Percentiles rank a stretch among this genome's conserved stretches.
These are phyloP conservation scores for Drosophila ananassae DNA, from an alignment of 1,140 invertebrate species.

Conservation along the genomic window DNA sequence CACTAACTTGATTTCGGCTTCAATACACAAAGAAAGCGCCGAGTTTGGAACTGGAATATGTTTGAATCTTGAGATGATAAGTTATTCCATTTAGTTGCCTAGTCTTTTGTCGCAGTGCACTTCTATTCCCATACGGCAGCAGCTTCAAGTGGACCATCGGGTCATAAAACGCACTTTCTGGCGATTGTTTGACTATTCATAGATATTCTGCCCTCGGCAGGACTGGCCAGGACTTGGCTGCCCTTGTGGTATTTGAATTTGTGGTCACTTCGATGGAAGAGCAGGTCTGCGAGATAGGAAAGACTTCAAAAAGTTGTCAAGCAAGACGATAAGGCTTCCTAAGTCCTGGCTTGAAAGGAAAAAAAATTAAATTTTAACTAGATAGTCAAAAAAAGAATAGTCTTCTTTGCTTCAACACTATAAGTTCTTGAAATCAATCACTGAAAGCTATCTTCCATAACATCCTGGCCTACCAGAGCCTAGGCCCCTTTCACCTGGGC, in stretches of 20 bases:
- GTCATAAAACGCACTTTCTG: conserved; percentile 52
- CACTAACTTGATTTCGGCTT: conserved; percentile 60
- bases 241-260: conserved; percentile 18
- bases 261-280: background rate
- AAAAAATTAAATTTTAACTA: too few species aligned
- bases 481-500: conserved; percentile 20
- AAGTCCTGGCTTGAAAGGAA: too few species aligned
- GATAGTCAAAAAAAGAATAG: too few species aligned
- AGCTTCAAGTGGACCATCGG: conserved; percentile 43
- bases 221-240: conserved; percentile 11
- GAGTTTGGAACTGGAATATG: background rate
- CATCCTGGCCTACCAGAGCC: background rate
- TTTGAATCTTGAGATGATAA: too few species aligned
- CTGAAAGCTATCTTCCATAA: conserved; percentile 1
- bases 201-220: conserved; percentile 11
- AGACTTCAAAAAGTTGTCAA: too few species aligned
- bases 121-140: conserved; percentile 7
- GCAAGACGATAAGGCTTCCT: too few species aligned
- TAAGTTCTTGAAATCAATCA: conserved; percentile 7
- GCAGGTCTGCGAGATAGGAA: background rate
- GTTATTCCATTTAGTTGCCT: too few species aligned
- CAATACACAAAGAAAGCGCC: background rate
- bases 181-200: conserved; percentile 22
- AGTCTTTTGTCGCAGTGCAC: conserved; percentile 1
- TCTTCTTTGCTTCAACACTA: too few species aligned